These are phyloP conservation scores for Hypolimnas misippus DNA, from an alignment of 2,888 invertebrate species.

Conservation along the genomic window DNA sequence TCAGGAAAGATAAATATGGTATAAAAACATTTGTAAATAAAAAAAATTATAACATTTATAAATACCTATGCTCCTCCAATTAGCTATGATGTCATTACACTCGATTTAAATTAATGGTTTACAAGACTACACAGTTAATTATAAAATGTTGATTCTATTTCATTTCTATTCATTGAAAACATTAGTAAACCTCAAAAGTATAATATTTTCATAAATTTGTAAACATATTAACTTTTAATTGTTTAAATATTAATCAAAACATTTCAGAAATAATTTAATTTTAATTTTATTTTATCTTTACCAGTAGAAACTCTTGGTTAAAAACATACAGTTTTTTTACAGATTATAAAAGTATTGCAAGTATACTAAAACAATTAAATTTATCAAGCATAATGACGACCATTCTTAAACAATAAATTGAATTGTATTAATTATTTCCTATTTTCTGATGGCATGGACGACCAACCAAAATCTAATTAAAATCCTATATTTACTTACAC, in stretches of 20 bases:
- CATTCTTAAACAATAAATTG: conserved; percentile 2
- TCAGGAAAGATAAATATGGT: not conserved
- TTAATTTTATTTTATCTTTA: not conserved
- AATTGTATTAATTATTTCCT: not conserved
- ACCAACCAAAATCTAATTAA: conserved; percentile 1
- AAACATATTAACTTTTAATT: no score
- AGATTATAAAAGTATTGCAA: not conserved
- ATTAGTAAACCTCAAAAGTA: not conserved
- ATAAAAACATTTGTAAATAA: conserved; percentile 8
- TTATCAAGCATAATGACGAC: conserved; percentile 21
- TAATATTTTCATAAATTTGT: no score
- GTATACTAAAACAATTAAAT: not conserved
- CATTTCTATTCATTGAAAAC: no score
- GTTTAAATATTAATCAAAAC: no score
- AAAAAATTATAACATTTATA: not conserved
- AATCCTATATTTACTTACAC: conserved; percentile 7
- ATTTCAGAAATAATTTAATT: not conserved
- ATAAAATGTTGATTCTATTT: no score
- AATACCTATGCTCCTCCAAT: conserved; percentile 15
- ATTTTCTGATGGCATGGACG: not conserved
- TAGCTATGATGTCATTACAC: conserved; percentile 24
- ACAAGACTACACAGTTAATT: no score
- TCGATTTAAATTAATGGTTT: conserved; percentile 8
- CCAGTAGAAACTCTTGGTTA: not conserved
- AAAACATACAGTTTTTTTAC: no score